Base-by-base conservation (phyloP, 2,113 vertebrate genomes). In the Salvator merianae region DNA sequence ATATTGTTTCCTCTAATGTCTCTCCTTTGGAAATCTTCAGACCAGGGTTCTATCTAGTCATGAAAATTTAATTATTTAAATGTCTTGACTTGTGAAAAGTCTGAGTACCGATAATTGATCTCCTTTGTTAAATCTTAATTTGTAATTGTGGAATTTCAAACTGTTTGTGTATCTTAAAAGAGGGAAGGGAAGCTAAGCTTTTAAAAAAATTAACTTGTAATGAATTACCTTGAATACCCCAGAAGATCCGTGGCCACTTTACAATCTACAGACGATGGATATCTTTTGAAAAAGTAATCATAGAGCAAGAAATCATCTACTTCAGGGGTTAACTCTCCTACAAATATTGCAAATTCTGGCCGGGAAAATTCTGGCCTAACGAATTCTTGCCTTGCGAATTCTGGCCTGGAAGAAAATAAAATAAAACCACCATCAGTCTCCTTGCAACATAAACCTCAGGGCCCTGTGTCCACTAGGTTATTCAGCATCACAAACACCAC, bases 211-310 rank as follows among this genome's bases (percentile, higher is more conserved):
- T 50, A 88, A 0, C 69, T 47, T 75, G 4, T 22, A 86, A 84
- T 28, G 6, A 77, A 84, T 76, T 97, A 98, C 97, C 96, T 97
- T 82, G 97, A 98, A 95, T 98, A 97, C 84, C 97, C 97, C 14
- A 97, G 96, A 81, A 97, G 95, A 90, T 98, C 97, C 20, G 97
- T 97, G 86, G 98, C 97, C 91, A 98, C 97, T 96, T 98, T 98
- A 93, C 96, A 97, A 91, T 97, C 97, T 93, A 98, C 97, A 95
- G 97, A 98, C 62, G 97, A 97, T 20, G 97, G 93, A 38, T 97
- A 98, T 81, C 97, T 97, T 95, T 98, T 98, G 72, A 95, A 88
- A 95, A 98, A 98, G 94, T 97, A 97, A 85, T 98, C 97, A 94
- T 96, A 97, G 22, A 98, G 97, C 93, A 98, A 97, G 90, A 96